Evolutionary conservation across 2,113 vertebrate genomes (phyloP), one percentile per base, ranked within the genome.

Genomic region (Thamnaconus septentrionalis): DNA sequence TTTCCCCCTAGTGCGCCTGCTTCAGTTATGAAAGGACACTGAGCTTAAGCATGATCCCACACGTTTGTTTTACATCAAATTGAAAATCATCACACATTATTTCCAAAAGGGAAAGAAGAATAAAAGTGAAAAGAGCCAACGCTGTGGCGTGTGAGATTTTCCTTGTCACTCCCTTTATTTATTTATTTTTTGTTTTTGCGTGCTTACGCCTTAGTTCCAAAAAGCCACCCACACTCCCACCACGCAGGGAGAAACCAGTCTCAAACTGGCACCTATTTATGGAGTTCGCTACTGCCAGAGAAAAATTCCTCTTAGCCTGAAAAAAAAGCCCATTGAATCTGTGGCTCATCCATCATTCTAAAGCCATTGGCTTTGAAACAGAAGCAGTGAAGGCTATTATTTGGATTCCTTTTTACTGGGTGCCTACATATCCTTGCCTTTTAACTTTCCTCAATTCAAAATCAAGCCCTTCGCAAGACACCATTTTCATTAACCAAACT

Each of bases 201-300:
- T 71, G 75, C 69, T 72, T 76, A 61, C 83, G 81, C 64, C 81
- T 45, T 66, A 74, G 63, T 61, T 86, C 77, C 79, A 87, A 73
- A 88, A 88, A 91, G 71, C 90, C 90, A 90, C 91, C 88, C 90
- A 90, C 82, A 77, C 81, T 79, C 77, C 18, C 82, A 85, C 81
- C 82, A 85, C 75, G 78, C 65, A 73, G 72, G 68, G 65, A 79
- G 80, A 87, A 87, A 82, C 84, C 75, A 81, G 81, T 87, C 75
- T 81, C 74, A 83, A 86, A 90, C 82, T 85, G 87, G 85, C 88
- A 91, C 87, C 84, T 88, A 91, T 91, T 91, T 91, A 87, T 86
- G 87, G 89, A 89, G 79, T 84, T 77, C 50, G 76, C 85, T 84
- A 69, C 85, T 87, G 89, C 90, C 89, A 89, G 73, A 77, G 51